phyloP scores from a whole-genome alignment of 2,888 invertebrate species.

The Ephialtes manifestator region DNA sequence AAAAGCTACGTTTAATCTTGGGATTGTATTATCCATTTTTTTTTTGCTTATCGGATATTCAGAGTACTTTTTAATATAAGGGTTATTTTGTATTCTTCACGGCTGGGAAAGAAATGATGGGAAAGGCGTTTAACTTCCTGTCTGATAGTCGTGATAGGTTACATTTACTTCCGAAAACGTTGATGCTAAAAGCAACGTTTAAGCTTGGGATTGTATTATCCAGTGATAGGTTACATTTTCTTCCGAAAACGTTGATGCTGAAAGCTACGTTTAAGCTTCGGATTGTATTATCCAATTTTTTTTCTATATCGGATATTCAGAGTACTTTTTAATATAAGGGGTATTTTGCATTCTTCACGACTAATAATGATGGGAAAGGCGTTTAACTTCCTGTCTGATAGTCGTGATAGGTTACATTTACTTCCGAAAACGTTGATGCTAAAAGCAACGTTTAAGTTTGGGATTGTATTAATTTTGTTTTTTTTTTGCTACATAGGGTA shows the following conservation, averaged over 20 bases:
- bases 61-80: too few species aligned
- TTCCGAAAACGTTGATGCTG: not conserved
- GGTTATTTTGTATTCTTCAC: too few species aligned
- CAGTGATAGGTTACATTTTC: not conserved
- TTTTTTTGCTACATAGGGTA: not conserved
- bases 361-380: conserved; percentile 33
- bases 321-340: too few species aligned
- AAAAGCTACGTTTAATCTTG: not conserved
- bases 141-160: not conserved
- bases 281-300: not conserved
- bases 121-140: conserved; percentile 51
- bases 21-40: not conserved
- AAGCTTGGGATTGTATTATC: too few species aligned
- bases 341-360: not conserved
- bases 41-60: too few species aligned
- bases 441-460: too few species aligned
- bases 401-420: not conserved
- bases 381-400: conserved; percentile 51
- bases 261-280: not conserved
- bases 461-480: not conserved
- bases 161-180: not conserved
- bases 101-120: conserved; percentile 31
- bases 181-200: too few species aligned
- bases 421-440: not conserved
- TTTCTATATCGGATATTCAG: too few species aligned